Evolutionary conservation across 2,797 vertebrate genomes (phyloP).

Genomic region (Dicrostonyx torquatus): DNA sequence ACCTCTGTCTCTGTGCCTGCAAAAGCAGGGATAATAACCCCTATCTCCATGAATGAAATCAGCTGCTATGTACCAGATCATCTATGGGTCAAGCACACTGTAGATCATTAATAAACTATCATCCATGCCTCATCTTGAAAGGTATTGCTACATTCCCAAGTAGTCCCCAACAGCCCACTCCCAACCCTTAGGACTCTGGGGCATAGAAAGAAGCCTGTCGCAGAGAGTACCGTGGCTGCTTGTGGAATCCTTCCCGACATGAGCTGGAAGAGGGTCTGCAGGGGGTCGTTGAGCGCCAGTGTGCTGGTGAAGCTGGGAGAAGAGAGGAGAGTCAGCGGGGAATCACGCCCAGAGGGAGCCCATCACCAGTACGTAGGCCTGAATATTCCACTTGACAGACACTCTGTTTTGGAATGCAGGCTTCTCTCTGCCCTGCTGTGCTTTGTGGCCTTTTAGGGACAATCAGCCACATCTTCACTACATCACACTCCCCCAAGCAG

Average conservation of each 20-base stretch:
- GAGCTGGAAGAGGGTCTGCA: constrained; percentile 96
- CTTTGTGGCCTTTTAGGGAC: background rate
- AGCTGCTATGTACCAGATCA: background rate
- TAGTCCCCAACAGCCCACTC: background rate
- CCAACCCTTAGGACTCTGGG: background rate
- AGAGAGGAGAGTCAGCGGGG: constrained; percentile 33
- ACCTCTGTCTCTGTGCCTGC: background rate
- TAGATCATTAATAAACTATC: background rate
- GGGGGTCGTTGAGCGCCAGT: constrained; percentile 89
- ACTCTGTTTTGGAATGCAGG: background rate
- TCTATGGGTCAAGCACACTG: background rate
- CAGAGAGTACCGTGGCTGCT: constrained; percentile 88
- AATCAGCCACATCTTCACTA: background rate
- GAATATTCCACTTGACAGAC: too few species aligned
- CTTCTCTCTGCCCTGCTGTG: background rate
- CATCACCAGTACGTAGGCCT: accelerated
- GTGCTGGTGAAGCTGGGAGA: constrained; percentile 92
- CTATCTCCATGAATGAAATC: background rate
- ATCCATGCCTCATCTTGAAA: background rate
- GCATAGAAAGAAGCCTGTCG: background rate
- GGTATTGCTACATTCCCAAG: background rate
- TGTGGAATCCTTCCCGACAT: constrained; percentile 93
- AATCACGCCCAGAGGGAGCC: background rate
- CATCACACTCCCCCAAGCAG: background rate
- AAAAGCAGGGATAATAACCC: background rate